Evolutionary conservation across 2,888 invertebrate species (phyloP).

Genomic region (Drosophila affinis): DNA sequence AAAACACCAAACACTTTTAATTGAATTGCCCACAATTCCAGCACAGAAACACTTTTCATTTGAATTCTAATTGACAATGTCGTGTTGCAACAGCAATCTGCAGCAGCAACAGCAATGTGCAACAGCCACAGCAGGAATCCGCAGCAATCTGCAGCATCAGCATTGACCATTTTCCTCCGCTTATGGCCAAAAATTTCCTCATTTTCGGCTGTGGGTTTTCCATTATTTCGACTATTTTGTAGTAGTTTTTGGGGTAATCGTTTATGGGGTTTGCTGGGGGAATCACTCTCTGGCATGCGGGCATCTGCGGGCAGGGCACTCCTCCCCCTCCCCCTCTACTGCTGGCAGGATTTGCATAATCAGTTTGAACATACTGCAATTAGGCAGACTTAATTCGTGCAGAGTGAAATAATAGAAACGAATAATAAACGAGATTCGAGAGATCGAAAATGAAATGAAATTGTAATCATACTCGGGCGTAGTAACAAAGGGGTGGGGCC

Average conservation of each 20-base stretch:
- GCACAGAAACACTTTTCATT: conserved; percentile 7
- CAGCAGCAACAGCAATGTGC: not conserved
- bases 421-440: not conserved
- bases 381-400: conserved; percentile 22
- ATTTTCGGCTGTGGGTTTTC: conserved; percentile 9
- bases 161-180: too few species aligned
- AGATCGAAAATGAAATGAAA: not conserved
- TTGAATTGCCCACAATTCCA: conserved; percentile 5
- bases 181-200: too few species aligned
- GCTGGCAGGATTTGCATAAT: conserved; percentile 33
- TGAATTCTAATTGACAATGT: conserved; percentile 26
- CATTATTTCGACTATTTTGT: not conserved
- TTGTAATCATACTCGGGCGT: not conserved
- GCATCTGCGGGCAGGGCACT: not conserved
- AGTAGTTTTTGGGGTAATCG: not conserved
- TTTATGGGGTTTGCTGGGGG: not conserved
- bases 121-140: too few species aligned
- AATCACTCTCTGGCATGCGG: conserved; percentile 2
- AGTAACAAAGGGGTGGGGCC: not conserved
- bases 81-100: not conserved
- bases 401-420: conserved; percentile 3
- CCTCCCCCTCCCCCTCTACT: too few species aligned
- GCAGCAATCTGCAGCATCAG: too few species aligned
- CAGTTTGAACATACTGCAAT: conserved; percentile 19
- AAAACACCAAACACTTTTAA: conserved; percentile 18